phyloP scores from a whole-genome alignment of 2,888 invertebrate genomes.

The Metallyticus violacea region DNA sequence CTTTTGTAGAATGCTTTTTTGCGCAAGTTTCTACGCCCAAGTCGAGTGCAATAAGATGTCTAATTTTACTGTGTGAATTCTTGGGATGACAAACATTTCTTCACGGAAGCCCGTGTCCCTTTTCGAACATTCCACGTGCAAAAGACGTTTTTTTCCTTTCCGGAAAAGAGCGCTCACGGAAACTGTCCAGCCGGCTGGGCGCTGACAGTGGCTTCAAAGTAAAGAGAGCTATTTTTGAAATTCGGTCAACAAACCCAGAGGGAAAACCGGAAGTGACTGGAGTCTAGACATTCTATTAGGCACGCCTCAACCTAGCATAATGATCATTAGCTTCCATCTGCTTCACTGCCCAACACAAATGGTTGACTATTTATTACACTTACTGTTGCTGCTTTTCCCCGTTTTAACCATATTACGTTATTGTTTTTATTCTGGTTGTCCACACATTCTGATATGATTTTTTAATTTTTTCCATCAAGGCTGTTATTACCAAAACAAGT shows the following conservation, averaged over 20 bases:
- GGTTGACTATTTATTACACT: too few species aligned
- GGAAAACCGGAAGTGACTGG: background rate
- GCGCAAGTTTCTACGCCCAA: background rate
- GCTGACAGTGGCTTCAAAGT: background rate
- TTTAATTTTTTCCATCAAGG: too few species aligned
- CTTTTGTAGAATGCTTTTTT: background rate
- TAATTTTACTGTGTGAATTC: background rate
- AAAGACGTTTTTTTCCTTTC: too few species aligned
- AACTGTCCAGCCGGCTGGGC: background rate
- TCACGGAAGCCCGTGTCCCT: background rate
- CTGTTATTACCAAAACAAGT: too few species aligned
- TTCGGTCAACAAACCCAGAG: background rate
- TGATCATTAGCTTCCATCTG: background rate
- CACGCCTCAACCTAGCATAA: too few species aligned
- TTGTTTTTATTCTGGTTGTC: too few species aligned
- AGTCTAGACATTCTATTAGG: background rate
- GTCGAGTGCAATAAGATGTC: background rate
- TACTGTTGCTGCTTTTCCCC: too few species aligned
- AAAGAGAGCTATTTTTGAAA: background rate
- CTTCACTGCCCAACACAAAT: background rate
- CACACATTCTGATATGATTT: too few species aligned
- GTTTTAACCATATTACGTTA: too few species aligned
- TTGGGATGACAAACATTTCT: background rate
- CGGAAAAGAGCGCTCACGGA: background rate
- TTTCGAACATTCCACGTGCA: background rate